Evolutionary conservation across 2,113 vertebrate genomes (phyloP), one percentile per base, ranked within the genome.

Genomic region (Phoenicopterus ruber): DNA sequence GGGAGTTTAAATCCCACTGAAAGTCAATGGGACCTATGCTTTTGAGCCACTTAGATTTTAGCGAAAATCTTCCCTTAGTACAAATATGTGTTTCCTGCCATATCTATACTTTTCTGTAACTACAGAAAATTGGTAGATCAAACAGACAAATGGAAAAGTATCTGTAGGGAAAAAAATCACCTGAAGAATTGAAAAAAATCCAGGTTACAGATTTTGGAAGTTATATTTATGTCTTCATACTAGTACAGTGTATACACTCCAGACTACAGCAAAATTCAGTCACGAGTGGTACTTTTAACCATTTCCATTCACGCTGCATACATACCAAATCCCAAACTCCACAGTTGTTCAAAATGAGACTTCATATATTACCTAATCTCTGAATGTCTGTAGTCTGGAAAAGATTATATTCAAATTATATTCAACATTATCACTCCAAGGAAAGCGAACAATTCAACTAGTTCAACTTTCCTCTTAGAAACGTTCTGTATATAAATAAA

Each of bases 391-490:
- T 50, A 66, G 55, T 42, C 8, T 46, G 20, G 81, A 90, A 72
- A 70, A 85, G 29, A 74, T 58, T 62, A 81, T 71, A 63, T 95
- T 74, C 63, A 94, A 88, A 92, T 94, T 73, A 84, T 93, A 88
- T 91, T 96, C 47, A 38, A 83, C 49, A 57, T 93, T 88, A 86
- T 90, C 84, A 88, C 63, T 86, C 73, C 90, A 95, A 92, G 86
- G 67, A 94, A 7, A 90, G 34, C 46, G 15, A 42, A 42, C 77
- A 95, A 85, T 36, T 65, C 59, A 90, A 54, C 44, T 96, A 91
- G 62, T 81, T 93, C 74, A 94, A 50, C 47, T 94, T 96, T 88
- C 76, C 66, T 82, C 66, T 94, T 94, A 91, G 86, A 84, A 94
- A 97, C 95, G 29, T 89, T 93, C 55, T 70, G 31, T 80, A 52